These are phyloP conservation scores for Dermochelys coriacea DNA, from an alignment of 2,797 vertebrate genomes.

Conservation along the genomic window DNA sequence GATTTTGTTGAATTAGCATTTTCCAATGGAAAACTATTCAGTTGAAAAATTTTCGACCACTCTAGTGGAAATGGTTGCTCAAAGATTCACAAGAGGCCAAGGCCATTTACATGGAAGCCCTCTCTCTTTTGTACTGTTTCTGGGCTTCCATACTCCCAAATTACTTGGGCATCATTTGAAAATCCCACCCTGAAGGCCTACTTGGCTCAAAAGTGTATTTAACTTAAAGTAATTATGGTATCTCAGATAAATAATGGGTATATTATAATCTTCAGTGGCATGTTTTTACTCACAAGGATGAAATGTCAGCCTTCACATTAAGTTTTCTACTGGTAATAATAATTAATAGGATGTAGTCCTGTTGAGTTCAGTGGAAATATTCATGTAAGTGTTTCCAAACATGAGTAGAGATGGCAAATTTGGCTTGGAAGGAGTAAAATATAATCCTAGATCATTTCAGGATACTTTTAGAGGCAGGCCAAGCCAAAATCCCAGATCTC, in stretches of 20 bases:
- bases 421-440: background rate
- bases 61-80: background rate
- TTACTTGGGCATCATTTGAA: background rate
- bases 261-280: background rate
- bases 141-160: background rate
- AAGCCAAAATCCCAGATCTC: background rate
- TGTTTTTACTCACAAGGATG: background rate
- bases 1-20: background rate
- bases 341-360: background rate
- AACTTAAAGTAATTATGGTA: background rate
- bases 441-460: background rate
- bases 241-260: background rate
- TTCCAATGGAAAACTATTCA: background rate
- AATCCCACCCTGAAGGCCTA: background rate
- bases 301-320: background rate
- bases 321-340: background rate
- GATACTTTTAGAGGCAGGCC: background rate
- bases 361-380: background rate
- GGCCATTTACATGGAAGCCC: background rate
- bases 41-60: background rate
- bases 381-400: background rate
- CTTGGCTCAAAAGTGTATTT: background rate
- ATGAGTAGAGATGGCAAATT: background rate
- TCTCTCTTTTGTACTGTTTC: background rate
- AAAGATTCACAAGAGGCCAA: background rate